Conservation (phyloP, 2,113 vertebrate genomes). For the Hydrolagus affinis region DNA sequence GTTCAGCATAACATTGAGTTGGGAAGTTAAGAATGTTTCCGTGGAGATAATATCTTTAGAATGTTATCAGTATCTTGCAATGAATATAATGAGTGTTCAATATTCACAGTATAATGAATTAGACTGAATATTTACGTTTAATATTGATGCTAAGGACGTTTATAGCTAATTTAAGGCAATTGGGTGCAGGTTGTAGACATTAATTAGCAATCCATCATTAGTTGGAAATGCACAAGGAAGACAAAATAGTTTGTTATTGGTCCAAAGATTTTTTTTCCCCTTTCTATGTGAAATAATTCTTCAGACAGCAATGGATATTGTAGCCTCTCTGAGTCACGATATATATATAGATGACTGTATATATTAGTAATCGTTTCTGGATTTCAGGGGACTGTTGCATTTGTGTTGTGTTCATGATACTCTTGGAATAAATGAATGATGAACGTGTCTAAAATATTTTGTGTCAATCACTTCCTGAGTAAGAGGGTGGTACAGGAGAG, state of each 20-base stretch:
- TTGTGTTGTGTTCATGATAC: constrained; percentile 3
- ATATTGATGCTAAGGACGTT: no score
- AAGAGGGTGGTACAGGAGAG: no score
- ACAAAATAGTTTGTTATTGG: constrained; percentile 6
- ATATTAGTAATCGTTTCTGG: neutral
- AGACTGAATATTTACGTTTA: no score
- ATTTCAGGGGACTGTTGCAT: neutral
- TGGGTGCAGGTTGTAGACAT: neutral
- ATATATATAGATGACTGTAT: neutral
- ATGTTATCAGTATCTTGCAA: neutral
- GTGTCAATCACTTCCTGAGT: neutral
- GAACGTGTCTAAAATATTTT: neutral
- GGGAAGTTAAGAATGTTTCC: neutral
- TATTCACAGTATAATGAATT: neutral
- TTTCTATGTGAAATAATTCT: neutral
- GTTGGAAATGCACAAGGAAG: neutral
- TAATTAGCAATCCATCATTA: neutral
- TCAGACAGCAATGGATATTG: neutral
- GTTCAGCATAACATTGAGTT: neutral
- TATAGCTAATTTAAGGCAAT: no score
- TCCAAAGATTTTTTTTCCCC: neutral
- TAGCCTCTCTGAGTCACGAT: neutral
- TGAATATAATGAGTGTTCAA: neutral
- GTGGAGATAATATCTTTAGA: neutral
- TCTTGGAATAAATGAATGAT: constrained; percentile 24